Percentiles rank a stretch among this genome's conserved stretches.
Evolutionary conservation across 2,113 vertebrate species (phyloP).

Genomic region (Crypturellus undulatus): DNA sequence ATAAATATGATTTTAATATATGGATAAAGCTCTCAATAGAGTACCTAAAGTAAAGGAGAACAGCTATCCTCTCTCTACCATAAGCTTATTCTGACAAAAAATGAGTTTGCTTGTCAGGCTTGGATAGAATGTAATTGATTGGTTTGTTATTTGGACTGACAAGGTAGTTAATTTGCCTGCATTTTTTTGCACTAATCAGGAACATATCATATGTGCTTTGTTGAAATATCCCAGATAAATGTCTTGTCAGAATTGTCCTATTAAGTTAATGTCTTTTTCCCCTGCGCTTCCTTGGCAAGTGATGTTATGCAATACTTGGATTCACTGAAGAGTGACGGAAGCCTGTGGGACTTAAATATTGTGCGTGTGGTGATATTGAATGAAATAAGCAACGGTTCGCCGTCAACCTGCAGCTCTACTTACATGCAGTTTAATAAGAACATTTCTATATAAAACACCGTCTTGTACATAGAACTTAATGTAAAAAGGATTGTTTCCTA

Average conservation of each 20-base stretch:
- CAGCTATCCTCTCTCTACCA: slow-evolving; percentile 79
- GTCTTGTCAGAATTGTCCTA: slow-evolving; percentile 81
- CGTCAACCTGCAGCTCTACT: slow-evolving; percentile 27
- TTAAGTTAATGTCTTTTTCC: slow-evolving; percentile 79
- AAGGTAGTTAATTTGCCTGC: slow-evolving; percentile 81
- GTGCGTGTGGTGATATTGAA: slow-evolving; percentile 47
- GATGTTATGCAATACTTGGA: slow-evolving; percentile 77
- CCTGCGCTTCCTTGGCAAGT: slow-evolving; percentile 77
- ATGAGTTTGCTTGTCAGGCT: slow-evolving; percentile 78
- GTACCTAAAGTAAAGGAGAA: slow-evolving; percentile 81
- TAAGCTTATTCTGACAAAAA: slow-evolving; percentile 77
- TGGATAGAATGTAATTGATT: slow-evolving; percentile 80
- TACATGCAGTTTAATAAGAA: slow-evolving; percentile 44
- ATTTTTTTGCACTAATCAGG: slow-evolving; percentile 76
- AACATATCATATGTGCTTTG: slow-evolving; percentile 75
- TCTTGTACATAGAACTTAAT: slow-evolving; percentile 57
- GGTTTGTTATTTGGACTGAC: slow-evolving; percentile 80
- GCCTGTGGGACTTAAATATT: slow-evolving; percentile 75
- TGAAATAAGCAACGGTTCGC: slow-evolving; percentile 67
- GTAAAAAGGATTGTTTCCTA: slow-evolving; percentile 66
- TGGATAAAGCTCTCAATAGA: slow-evolving; percentile 82
- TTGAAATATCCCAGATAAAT: slow-evolving; percentile 79
- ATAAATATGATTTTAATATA: slow-evolving; percentile 81
- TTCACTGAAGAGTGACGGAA: slow-evolving; percentile 79
- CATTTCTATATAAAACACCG: slow-evolving; percentile 51